Base-by-base conservation (phyloP, 2,113 vertebrate genomes). In the Gavialis gangeticus region DNA sequence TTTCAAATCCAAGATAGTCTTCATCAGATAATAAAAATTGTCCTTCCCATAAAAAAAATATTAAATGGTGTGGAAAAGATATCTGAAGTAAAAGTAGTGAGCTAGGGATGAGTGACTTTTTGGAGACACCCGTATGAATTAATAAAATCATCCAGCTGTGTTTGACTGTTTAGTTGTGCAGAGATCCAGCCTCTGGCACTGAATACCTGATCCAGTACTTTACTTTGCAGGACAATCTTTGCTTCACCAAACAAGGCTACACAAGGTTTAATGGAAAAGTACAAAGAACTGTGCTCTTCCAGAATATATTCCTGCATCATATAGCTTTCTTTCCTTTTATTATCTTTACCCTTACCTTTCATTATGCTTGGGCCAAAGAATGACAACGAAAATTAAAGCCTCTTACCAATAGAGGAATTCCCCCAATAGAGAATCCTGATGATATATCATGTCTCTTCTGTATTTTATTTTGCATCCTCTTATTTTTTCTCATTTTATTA, bases 21-120 rank as follows among this genome's bases (percentile, higher is more conserved):
- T 46, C 46, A 46, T 46, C 46, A 46, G 46, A 78, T 79, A 93
- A 81, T 91, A 81, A 54, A 30, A 59, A 55, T 94, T 95, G n/a
- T 77, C 94, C 75, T 97, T 96, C 87, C 96, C 60, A 54, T 75
- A 30, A 18, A 86, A 60, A 69, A 34, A 85, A 55, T 22, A 88
- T 96, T 64, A 91, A 89, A 73, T n/a, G 76, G 3, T 16, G 21
- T 85, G 28, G 78, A 85, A 93, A 87, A 5, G 34, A 21, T 64
- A 76, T 56, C 4, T 81, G 15, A 5, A 71, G 54, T 78, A 88
- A 57, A 87, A 17, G 9, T 64, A 66, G 12, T 30, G 66, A 84
- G 28, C 16, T 60, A 37, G 57, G 54, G 17, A 54, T 46, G 57
- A 11, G 87, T 67, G 62, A 30, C 59, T 28, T 71, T 62, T 82